These are phyloP conservation scores for Cottus gobio DNA, from an alignment of 2,113 vertebrate genomes.

Conservation along the genomic window DNA sequence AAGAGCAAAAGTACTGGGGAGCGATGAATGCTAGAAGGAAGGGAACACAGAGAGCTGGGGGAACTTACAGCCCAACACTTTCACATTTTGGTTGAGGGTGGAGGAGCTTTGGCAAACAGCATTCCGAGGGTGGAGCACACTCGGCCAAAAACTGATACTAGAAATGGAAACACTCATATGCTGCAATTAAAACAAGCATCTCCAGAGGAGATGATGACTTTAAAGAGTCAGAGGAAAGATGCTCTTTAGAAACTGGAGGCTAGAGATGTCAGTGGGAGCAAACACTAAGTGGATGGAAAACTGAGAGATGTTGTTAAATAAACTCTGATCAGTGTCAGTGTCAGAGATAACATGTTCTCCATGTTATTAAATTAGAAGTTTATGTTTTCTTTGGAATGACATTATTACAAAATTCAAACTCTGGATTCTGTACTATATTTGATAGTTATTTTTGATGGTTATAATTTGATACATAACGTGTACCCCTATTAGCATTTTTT, in stretches of 20 bases:
- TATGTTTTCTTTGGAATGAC: not conserved
- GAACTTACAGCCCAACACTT: conserved; percentile 44
- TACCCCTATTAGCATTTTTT: not conserved
- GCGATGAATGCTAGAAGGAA: conserved; percentile 31
- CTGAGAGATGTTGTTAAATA: conserved; percentile 50
- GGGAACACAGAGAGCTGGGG: conserved; percentile 18
- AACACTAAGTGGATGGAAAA: conserved; percentile 28
- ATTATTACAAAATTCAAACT: not conserved
- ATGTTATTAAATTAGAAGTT: not conserved
- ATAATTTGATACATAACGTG: not conserved
- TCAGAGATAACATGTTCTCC: conserved; percentile 16
- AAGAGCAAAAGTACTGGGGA: conserved; percentile 15
- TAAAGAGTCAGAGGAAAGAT: conserved; percentile 48
- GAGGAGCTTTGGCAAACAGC: conserved; percentile 52
- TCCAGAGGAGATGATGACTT: conserved; percentile 48
- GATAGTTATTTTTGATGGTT: not conserved
- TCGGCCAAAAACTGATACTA: conserved; percentile 53
- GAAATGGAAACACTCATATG: conserved; percentile 74
- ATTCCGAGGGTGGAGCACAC: conserved; percentile 39
- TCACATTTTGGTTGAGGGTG: conserved; percentile 51
- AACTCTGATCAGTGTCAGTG: conserved; percentile 8
- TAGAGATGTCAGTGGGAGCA: conserved; percentile 28
- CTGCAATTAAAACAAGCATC: conserved; percentile 73
- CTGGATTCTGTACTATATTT: conserved; percentile 2
- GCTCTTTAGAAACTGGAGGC: conserved; percentile 41